phyloP scores from a whole-genome alignment of 2,113 vertebrate genomes.

The Tachuris rubrigastra region DNA sequence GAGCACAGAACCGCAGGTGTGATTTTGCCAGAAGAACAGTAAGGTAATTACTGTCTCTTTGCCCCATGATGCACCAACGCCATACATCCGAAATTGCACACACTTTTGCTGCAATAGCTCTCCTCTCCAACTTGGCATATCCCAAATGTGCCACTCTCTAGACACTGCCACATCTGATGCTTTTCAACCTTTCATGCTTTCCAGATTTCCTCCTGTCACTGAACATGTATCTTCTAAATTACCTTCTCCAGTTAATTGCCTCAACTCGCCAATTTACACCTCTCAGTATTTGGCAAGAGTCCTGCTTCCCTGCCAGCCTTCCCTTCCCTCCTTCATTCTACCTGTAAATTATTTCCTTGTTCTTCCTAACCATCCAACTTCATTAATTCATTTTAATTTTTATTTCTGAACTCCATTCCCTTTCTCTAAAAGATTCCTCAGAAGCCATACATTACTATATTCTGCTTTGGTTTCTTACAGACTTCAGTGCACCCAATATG shows the following conservation, averaged over 20 bases:
- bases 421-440: background rate
- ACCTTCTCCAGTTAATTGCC: background rate
- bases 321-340: background rate
- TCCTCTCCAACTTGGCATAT: background rate
- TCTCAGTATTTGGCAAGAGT: background rate
- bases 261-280: slow-evolving; percentile 5
- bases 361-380: background rate
- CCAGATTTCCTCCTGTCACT: slow-evolving; percentile 5
- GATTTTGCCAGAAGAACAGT: background rate
- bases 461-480: background rate
- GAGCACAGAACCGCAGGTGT: background rate
- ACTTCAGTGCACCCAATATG: background rate
- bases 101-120: background rate
- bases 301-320: background rate
- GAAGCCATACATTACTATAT: background rate
- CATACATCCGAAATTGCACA: background rate
- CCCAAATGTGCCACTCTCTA: background rate
- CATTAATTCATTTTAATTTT: background rate
- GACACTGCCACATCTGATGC: background rate
- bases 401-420: background rate
- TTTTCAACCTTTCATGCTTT: slow-evolving; percentile 18
- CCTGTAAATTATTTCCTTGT: slow-evolving; percentile 3
- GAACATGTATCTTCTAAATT: slow-evolving; percentile 13
- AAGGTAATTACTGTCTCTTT: background rate
- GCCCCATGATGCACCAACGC: accelerated